Percentiles rank a stretch among this genome's conserved stretches.
Conservation (phyloP, 2,797 vertebrate species). For the Syngnathus rostellatus region DNA sequence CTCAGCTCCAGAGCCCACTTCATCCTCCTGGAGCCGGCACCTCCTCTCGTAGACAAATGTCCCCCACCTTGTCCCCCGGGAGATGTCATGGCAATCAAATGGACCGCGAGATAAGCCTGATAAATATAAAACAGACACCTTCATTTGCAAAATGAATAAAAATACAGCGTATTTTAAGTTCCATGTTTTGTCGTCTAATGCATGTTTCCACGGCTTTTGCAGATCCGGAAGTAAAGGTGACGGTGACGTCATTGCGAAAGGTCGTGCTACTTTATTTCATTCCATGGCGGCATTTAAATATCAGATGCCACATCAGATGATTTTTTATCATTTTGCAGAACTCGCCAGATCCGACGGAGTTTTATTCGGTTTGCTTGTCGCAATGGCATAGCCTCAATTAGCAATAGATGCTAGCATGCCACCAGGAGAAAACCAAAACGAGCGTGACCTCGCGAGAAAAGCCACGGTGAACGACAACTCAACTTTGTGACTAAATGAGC, state of each 20-base stretch:
- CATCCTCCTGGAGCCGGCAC: slow-evolving; percentile 57
- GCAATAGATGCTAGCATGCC: background rate
- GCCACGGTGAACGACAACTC: background rate
- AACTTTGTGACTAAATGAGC: background rate
- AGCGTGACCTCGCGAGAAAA: background rate
- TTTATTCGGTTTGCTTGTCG: background rate
- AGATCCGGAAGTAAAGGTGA: background rate
- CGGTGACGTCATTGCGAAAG: no score
- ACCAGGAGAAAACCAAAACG: background rate
- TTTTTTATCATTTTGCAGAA: background rate
- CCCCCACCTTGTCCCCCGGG: slow-evolving; percentile 67
- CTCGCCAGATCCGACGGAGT: background rate
- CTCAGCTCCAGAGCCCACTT: slow-evolving; percentile 76
- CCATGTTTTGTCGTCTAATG: background rate
- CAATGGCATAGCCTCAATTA: background rate
- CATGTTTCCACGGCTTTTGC: background rate
- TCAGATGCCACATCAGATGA: no score
- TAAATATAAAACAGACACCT: slow-evolving; percentile 8
- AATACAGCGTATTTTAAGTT: background rate
- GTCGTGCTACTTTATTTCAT: no score
- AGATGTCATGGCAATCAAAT: slow-evolving; percentile 63
- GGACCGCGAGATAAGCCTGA: slow-evolving; percentile 18
- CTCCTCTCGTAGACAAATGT: slow-evolving; percentile 66
- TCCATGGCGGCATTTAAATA: no score
- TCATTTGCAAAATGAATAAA: background rate